A percentile compares a stretch with the other conserved stretches of the same genome.
Conservation (phyloP, 1,140 invertebrate species). For the Andricus grossulariae region DNA sequence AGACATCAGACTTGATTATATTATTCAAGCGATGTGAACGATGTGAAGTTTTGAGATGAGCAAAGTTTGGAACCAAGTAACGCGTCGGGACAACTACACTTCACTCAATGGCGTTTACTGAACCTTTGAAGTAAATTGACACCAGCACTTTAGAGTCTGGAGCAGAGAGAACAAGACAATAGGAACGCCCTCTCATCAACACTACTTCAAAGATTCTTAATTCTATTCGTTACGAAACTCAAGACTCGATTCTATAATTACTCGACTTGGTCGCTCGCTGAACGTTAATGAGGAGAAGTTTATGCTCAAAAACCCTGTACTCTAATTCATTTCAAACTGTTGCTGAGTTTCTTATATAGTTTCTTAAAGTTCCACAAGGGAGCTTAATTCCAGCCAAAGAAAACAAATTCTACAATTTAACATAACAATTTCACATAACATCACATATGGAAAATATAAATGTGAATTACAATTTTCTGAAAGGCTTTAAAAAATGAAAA, state of each 20-base stretch:
- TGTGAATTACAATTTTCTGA: too few relatives aligned
- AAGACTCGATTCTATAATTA: background rate
- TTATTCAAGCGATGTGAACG: background rate
- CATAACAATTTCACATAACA: too few relatives aligned
- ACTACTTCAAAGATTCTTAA: background rate
- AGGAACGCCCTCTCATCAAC: background rate
- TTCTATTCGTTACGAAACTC: conserved; percentile 4
- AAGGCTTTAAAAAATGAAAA: too few relatives aligned
- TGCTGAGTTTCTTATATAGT: background rate
- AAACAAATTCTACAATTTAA: background rate
- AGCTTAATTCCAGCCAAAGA: background rate
- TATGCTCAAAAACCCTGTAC: conserved; percentile 5
- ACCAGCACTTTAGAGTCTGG: background rate
- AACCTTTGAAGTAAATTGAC: conserved; percentile 13
- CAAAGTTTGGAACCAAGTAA: conserved; percentile 11
- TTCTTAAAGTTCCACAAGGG: background rate
- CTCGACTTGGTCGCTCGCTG: background rate
- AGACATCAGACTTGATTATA: background rate
- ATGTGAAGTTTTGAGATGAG: background rate
- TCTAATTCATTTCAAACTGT: conserved; percentile 8
- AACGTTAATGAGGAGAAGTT: conserved; percentile 36
- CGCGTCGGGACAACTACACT: background rate
- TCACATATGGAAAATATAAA: too few relatives aligned
- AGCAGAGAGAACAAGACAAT: conserved; percentile 2
- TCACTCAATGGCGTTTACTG: background rate